Percentiles rank a stretch among this genome's conserved stretches.
phyloP scores from a whole-genome alignment of 2,797 vertebrate species.

The Myoxocephalus aenaeus region DNA sequence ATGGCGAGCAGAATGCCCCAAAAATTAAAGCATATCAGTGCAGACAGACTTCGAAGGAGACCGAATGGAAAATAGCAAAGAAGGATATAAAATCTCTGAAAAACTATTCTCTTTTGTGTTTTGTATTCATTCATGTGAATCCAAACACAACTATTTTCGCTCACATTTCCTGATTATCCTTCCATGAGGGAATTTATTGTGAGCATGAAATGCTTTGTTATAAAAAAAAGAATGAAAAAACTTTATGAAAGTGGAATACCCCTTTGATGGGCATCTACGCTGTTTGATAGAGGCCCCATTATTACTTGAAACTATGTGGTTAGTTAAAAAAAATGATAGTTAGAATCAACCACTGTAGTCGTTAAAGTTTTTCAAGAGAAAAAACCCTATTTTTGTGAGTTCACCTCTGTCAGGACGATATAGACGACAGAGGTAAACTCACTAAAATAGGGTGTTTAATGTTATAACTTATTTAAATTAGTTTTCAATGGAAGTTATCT shows the following conservation, averaged over 20 bases:
- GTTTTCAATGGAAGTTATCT: not conserved
- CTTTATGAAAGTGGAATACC: no score
- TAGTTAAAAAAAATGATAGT: not conserved
- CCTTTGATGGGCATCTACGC: no score
- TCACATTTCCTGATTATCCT: no score
- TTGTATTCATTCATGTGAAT: not conserved
- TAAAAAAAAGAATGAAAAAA: no score
- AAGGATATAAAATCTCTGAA: not conserved
- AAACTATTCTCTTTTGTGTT: not conserved
- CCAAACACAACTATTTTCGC: not conserved
- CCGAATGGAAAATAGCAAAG: not conserved
- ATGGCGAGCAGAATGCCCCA: not conserved
- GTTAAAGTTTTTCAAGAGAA: not conserved
- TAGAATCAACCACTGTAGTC: no score
- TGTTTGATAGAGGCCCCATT: no score
- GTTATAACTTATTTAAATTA: no score
- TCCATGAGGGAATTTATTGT: no score
- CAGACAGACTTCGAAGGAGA: no score
- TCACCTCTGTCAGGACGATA: not conserved
- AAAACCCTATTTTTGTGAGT: no score
- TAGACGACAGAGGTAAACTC: not conserved
- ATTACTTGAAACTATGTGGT: no score
- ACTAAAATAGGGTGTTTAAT: not conserved
- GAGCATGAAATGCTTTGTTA: no score
- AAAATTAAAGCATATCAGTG: not conserved